Evolutionary conservation across 2,888 invertebrate genomes (phyloP), one percentile per base, ranked within the genome.

Genomic region (Agapetus fuscipes): DNA sequence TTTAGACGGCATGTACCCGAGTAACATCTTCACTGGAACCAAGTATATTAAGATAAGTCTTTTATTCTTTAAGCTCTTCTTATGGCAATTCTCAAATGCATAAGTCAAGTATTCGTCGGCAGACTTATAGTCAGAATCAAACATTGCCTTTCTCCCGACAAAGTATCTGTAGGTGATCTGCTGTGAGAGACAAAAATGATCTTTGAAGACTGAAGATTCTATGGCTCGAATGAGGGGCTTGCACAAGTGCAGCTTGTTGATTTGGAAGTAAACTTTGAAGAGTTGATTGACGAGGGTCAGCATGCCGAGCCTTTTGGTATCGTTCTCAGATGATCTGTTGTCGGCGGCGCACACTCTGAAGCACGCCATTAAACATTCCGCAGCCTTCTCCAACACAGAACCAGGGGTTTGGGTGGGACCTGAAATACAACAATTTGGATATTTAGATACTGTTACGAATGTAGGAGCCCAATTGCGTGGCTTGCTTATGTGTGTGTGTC

Each of bases 81-180:
- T 73, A 51, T 91, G 90, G 54, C 97, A 96, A 54, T 87, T 82
- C 56, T 84, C 78, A 60, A 97, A 97, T 1, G 97, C 95, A 61
- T 83, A 98, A 0, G 88, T 82, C 14, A 98, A 64, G 55, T 84
- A 88, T 56, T 90, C 85, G 59, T 97, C 94, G 14, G 97, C 97
- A 61, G 80, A 76, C 59, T 83, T 83, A 56, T 94, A 94, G 58
- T 97, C 91, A 38, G 93, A 93, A 62, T 98, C 97, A 59, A 97
- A 98, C 91, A 98, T 96, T 2, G 94, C 90, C 60, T 97, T 96
- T 17, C 96, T 75, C 0, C 97, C 97, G 12, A 95, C 90, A 64
- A 93, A 97, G 62, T 96, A 96, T 56, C 87, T 87, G 62, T 95
- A 98, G 0, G 97, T 97, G 37, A 98, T 89, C 57, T 89, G 85